Evolutionary conservation across 2,888 invertebrate species (phyloP).

Genomic region (Argynnis bischoffii): DNA sequence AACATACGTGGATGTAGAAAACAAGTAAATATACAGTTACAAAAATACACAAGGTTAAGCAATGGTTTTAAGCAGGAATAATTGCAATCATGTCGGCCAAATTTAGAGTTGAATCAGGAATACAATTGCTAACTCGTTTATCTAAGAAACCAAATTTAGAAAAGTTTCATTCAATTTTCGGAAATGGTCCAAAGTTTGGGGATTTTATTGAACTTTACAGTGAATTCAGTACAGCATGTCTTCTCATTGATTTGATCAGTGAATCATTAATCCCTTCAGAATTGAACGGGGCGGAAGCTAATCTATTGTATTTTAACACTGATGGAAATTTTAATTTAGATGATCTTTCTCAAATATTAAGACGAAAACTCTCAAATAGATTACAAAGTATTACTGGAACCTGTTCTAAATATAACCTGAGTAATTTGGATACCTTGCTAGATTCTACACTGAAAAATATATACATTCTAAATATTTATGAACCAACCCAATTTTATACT

Average conservation of each 20-base stretch:
- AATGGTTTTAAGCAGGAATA: neutral
- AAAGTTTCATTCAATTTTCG: constrained; percentile 78
- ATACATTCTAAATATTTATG: constrained; percentile 63
- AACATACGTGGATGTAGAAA: too few relatives aligned
- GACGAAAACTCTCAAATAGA: constrained; percentile 38
- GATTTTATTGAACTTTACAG: constrained; percentile 67
- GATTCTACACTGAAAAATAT: constrained; percentile 53
- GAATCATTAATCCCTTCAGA: constrained; percentile 56
- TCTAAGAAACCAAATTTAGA: constrained; percentile 64
- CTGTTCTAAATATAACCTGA: constrained; percentile 22
- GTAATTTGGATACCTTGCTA: constrained; percentile 44
- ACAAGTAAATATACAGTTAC: too few relatives aligned
- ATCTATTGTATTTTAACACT: constrained; percentile 67
- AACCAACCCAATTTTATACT: constrained; percentile 66
- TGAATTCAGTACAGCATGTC: constrained; percentile 48
- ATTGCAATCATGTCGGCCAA: constrained; percentile 42
- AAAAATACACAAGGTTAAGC: neutral
- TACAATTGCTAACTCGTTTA: constrained; percentile 81
- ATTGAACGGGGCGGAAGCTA: constrained; percentile 54
- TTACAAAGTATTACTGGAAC: neutral
- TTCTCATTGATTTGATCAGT: constrained; percentile 64
- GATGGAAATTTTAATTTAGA: constrained; percentile 66
- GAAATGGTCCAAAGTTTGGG: constrained; percentile 54
- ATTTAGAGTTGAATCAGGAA: constrained; percentile 80
- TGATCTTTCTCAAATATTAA: constrained; percentile 47